These are phyloP conservation scores for Thalassoma bifasciatum DNA, from an alignment of 2,113 vertebrate species.

Conservation along the genomic window DNA sequence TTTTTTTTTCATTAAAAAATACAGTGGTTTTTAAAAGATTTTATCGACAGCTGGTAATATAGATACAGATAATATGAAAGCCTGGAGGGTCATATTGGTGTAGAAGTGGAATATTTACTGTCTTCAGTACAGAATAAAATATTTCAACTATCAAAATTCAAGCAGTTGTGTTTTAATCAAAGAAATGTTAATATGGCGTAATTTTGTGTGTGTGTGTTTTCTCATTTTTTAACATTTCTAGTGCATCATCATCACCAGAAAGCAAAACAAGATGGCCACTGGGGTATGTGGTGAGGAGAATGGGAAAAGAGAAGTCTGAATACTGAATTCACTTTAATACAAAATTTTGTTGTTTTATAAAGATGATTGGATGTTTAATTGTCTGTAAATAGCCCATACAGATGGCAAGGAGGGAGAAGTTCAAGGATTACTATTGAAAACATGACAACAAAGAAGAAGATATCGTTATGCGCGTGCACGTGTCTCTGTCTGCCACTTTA, in stretches of 20 bases:
- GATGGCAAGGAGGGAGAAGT: not conserved
- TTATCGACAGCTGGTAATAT: too few relatives aligned
- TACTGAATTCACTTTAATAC: too few relatives aligned
- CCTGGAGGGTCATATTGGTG: not conserved
- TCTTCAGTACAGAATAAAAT: not conserved
- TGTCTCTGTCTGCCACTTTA: constrained; percentile 22
- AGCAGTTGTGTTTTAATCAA: not conserved
- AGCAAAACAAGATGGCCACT: constrained; percentile 83
- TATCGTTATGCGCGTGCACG: constrained; percentile 80
- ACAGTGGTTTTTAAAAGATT: too few relatives aligned
- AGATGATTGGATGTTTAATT: not conserved
- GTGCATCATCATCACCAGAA: not conserved
- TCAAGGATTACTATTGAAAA: not conserved
- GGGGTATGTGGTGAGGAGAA: constrained; percentile 17
- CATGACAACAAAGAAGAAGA: constrained; percentile 37
- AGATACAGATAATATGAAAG: not conserved
- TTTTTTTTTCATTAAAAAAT: too few relatives aligned
- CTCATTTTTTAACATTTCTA: not conserved
- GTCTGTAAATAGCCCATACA: too few relatives aligned
- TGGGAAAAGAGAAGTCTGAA: not conserved
- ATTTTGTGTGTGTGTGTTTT: fast-evolving
- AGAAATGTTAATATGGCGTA: not conserved
- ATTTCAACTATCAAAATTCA: not conserved
- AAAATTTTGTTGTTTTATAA: too few relatives aligned
- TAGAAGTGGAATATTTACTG: not conserved